Conservation (phyloP, 2,113 vertebrate genomes). For the Heterocephalus glaber region DNA sequence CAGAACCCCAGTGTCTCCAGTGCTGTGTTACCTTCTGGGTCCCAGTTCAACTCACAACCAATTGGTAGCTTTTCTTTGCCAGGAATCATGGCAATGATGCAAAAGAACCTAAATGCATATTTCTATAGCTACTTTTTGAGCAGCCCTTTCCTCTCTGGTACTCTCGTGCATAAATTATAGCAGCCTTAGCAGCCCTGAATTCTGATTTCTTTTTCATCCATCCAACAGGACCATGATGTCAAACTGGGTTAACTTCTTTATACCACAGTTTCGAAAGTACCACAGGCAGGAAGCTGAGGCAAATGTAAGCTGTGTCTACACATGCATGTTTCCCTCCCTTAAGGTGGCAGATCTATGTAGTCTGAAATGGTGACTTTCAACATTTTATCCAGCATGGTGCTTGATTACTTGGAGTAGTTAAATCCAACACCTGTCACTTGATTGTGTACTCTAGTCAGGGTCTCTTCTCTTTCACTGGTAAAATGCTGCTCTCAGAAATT, state of each 20-base stretch:
- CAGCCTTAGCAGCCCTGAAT: background rate
- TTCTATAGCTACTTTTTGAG: background rate
- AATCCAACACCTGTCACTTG: background rate
- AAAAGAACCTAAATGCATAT: background rate
- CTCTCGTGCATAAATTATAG: background rate
- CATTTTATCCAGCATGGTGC: background rate
- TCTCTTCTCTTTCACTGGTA: background rate
- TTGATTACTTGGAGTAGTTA: background rate
- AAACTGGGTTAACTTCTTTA: background rate
- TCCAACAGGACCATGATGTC: background rate
- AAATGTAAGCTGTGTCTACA: background rate
- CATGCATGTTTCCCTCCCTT: background rate
- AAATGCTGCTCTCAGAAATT: background rate
- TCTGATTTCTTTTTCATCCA: background rate
- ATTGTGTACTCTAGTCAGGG: background rate
- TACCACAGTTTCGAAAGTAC: background rate
- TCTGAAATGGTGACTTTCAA: background rate
- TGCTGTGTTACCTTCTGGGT: background rate
- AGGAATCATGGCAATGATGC: background rate
- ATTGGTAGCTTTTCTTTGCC: background rate
- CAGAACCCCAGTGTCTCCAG: background rate
- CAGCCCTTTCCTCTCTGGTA: background rate
- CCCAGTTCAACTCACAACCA: background rate
- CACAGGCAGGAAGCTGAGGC: background rate
- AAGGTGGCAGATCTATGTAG: background rate